Evolutionary conservation across 2,797 vertebrate species (phyloP).

Genomic region (Arctocebus calabarensis): DNA sequence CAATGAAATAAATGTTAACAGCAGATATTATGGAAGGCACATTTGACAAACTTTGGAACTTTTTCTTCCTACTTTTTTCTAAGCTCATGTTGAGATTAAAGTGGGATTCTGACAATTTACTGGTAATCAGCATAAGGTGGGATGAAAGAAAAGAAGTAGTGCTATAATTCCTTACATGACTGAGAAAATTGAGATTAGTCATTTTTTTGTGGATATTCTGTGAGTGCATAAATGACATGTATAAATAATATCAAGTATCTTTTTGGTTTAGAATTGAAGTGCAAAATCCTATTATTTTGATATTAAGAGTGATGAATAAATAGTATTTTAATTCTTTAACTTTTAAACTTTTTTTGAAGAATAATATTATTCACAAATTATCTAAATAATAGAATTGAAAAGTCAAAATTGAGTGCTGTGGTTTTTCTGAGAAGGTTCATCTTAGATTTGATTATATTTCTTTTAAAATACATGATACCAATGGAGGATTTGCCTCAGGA

Average conservation of each 20-base stretch:
- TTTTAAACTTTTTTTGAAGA: background rate
- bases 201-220: slow-evolving; percentile 28
- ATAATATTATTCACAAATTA: background rate
- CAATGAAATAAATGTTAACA: background rate
- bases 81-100: background rate
- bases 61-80: slow-evolving; percentile 25
- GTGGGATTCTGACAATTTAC: background rate
- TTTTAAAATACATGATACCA: background rate
- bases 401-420: slow-evolving; percentile 25
- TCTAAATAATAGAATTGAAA: slow-evolving; percentile 29
- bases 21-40: background rate
- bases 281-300: slow-evolving; percentile 39
- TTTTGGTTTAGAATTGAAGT: slow-evolving; percentile 45
- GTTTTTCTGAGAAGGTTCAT: background rate
- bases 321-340: slow-evolving; percentile 24
- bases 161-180: background rate
- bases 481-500: background rate
- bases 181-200: background rate
- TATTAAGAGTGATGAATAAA: background rate
- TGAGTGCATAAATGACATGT: background rate
- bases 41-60: background rate
- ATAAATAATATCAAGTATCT: background rate
- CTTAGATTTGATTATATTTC: slow-evolving; percentile 13
- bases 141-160: background rate
- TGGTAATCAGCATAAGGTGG: background rate